Percentiles rank a stretch among this genome's conserved stretches.
Evolutionary conservation across 2,888 invertebrate species (phyloP).

Genomic region (Phasia obesa): DNA sequence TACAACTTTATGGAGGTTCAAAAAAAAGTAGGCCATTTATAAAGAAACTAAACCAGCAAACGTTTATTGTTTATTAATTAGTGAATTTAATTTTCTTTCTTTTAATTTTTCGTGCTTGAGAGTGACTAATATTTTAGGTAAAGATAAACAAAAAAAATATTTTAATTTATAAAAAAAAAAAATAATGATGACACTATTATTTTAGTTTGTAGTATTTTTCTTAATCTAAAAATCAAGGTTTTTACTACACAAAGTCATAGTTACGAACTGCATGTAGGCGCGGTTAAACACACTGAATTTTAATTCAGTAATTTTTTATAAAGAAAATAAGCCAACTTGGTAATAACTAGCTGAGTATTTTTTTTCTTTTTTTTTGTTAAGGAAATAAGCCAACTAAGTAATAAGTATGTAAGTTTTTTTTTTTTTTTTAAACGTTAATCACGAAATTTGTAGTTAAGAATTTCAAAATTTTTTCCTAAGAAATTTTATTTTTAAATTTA

Average conservation of each 20-base stretch:
- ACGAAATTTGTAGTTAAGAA: constrained; percentile 56
- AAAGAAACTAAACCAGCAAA: constrained; percentile 30
- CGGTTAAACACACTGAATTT: background rate
- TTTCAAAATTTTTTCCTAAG: constrained; percentile 38
- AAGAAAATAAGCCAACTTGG: background rate
- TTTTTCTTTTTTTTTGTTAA: constrained; percentile 5
- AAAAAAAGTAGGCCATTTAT: constrained; percentile 62
- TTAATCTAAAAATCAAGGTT: constrained; percentile 44
- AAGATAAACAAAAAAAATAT: background rate
- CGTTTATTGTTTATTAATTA: constrained; percentile 55
- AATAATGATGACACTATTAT: constrained; percentile 42
- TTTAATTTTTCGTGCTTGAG: background rate
- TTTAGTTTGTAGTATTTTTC: background rate
- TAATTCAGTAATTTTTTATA: constrained; percentile 7
- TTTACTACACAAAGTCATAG: constrained; percentile 15
- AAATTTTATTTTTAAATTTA: constrained; percentile 39
- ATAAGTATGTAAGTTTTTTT: background rate
- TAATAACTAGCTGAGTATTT: background rate
- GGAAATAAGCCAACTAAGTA: background rate
- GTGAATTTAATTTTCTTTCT: background rate
- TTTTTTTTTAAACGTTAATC: constrained; percentile 36
- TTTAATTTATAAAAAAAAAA: constrained; percentile 9
- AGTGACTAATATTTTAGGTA: constrained; percentile 22
- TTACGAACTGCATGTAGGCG: constrained; percentile 30
- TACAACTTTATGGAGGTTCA: constrained; percentile 26